Evolutionary conservation across 2,888 invertebrate species (phyloP), one percentile per base, ranked within the genome.

Genomic region (Catonia carolina): DNA sequence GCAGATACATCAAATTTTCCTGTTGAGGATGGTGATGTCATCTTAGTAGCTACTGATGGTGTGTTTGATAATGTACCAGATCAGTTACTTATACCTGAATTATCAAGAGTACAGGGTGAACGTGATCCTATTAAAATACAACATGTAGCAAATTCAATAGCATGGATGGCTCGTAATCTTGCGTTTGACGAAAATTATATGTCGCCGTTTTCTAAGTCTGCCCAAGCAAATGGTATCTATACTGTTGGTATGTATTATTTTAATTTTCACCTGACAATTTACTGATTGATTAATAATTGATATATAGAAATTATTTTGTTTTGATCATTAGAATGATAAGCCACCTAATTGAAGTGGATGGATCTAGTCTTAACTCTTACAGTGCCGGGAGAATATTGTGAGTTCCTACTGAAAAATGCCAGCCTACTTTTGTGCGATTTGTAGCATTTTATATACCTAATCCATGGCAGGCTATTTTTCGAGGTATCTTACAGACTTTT

Each of bases 11-110:
- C 89, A 18, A 86, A 89, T 71, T 92, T 95, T 72, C 82, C 83
- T 2, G 92, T 90, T 4, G 86, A 90, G 73, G 89, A 93, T 69
- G 95, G 96, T 51, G 97, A 97, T 74, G 90, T 92, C 53, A 91
- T 97, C 68, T 79, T 97, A 36, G 83, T 97, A 54, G 98, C 96
- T 20, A 98, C 98, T 1, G 98, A 99, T 75, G 98, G 98, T 53
- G 90, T 99, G 55, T 99, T 98, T 76, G 98, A 99, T 77, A 98
- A 98, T 76, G 86, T 98, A 67, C 94, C 95, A 60, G 93, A 93
- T 68, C 85, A 86, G 64, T 80, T 95, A 71, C 81, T 98, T 68
- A 78, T 96, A 65, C 85, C 87, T 50, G 91, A 94, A 74, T 80
- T 97, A 74, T 76, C 81, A 65, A 82, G 85, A 74, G 75, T 82